These are phyloP conservation scores for Takifugu ocellatus DNA, from an alignment of 2,797 vertebrate species.

Conservation along the genomic window DNA sequence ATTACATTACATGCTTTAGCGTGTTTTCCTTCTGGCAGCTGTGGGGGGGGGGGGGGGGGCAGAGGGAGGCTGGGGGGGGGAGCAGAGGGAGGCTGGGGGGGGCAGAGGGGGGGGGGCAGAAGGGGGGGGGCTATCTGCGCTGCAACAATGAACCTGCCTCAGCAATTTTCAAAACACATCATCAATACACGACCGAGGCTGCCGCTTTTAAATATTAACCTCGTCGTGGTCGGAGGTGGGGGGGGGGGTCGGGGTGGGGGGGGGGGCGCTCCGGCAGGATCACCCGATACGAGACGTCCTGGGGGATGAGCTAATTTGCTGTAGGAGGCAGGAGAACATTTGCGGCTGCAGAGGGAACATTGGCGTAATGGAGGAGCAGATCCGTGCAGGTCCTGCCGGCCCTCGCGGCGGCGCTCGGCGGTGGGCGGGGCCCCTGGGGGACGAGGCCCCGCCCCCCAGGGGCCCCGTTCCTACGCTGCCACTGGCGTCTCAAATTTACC, in stretches of 20 bases:
- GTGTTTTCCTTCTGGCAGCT: constrained; percentile 69
- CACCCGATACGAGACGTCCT: constrained; percentile 63
- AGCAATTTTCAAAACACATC: constrained; percentile 76
- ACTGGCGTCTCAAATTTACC: constrained; percentile 65
- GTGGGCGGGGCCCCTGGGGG: constrained; percentile 24
- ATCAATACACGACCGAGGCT: constrained; percentile 70
- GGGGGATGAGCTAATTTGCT: constrained; percentile 63
- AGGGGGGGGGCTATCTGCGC: constrained; percentile 49
- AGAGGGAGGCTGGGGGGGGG: constrained; percentile 38
- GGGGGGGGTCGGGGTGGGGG: constrained; percentile 49
- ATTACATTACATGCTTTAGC: constrained; percentile 67
- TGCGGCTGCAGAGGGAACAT: constrained; percentile 48
- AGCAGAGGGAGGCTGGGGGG: background rate
- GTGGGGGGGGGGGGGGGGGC: constrained; percentile 21
- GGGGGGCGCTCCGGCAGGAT: constrained; percentile 32
- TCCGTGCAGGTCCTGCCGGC: constrained; percentile 57
- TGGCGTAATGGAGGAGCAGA: constrained; percentile 56
- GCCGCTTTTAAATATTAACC: constrained; percentile 70
- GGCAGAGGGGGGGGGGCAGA: no score
- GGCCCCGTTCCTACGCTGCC: constrained; percentile 51
- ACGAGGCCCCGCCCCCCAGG: constrained; percentile 43
- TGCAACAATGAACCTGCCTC: constrained; percentile 72
- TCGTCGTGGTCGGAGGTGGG: constrained; percentile 41
- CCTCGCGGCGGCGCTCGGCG: constrained; percentile 26
- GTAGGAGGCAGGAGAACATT: constrained; percentile 63